phyloP scores from a whole-genome alignment of 2,888 invertebrate genomes.

The Conus canariensis region DNA sequence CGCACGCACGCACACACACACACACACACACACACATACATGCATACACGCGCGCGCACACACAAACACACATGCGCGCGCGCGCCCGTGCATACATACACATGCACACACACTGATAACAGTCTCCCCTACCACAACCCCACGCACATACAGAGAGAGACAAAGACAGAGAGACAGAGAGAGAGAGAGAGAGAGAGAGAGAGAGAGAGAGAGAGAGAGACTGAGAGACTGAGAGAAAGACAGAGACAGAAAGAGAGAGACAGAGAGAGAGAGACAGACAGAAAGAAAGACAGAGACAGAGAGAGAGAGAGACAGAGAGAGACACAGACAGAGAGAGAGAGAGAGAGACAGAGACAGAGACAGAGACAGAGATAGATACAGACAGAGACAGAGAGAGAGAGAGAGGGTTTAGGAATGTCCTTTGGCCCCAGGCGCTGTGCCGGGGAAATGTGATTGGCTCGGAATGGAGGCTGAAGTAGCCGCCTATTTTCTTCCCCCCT shows the following conservation, averaged over 20 bases:
- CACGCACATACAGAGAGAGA: neutral
- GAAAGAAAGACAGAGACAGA: neutral
- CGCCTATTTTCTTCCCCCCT: neutral
- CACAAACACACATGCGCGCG: no score
- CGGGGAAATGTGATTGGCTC: neutral
- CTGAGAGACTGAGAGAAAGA: slow-evolving; percentile 4
- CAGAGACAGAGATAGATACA: neutral
- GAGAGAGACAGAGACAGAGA: neutral
- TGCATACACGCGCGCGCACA: no score
- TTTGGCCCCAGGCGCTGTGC: neutral
- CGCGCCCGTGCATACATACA: no score
- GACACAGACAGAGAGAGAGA: slow-evolving; percentile 17
- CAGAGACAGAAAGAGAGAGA: neutral
- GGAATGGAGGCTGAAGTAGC: neutral
- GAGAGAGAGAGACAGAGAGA: slow-evolving; percentile 16
- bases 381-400: neutral
- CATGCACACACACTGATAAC: no score
- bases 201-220: neutral
- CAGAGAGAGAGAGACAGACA: neutral
- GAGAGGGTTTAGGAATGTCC: neutral
- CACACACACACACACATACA: neutral
- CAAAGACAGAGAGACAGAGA: neutral
- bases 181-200: neutral
- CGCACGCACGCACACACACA: neutral
- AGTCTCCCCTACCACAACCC: no score